These are phyloP conservation scores for Lasius platythorax DNA, from an alignment of 2,888 invertebrate genomes.

Conservation along the genomic window DNA sequence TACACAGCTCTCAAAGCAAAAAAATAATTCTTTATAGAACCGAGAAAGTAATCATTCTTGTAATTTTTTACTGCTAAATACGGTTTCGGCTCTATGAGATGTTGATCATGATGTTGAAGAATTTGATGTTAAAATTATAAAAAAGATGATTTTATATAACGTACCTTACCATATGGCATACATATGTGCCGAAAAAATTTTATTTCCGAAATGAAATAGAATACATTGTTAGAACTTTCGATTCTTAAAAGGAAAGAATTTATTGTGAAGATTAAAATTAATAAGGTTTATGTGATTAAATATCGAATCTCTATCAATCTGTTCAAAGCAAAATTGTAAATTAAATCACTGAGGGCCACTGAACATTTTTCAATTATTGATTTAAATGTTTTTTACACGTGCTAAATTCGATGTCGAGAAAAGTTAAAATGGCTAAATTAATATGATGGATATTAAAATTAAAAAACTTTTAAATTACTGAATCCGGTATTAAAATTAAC, in stretches of 20 bases:
- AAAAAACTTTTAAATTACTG: not conserved
- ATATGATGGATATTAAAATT: not conserved
- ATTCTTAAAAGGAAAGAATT: not conserved
- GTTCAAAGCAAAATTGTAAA: not conserved
- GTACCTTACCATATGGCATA: not conserved
- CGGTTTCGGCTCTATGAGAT: no score
- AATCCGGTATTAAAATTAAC: not conserved
- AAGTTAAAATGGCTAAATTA: not conserved
- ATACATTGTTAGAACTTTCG: not conserved
- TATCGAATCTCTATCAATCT: not conserved
- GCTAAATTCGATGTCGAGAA: not conserved
- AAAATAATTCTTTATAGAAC: not conserved
- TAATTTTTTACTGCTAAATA: no score
- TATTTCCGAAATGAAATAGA: not conserved
- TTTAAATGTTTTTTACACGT: not conserved
- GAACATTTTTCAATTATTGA: not conserved
- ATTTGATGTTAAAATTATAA: not conserved
- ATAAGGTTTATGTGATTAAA: not conserved
- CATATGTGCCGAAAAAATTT: not conserved
- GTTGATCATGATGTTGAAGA: no score
- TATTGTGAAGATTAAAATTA: not conserved
- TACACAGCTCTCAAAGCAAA: not conserved
- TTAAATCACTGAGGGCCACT: not conserved
- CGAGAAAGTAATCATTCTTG: no score
- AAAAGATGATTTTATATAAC: not conserved